These are phyloP conservation scores for Rhopalosiphum padi DNA, from an alignment of 1,140 invertebrate species.

Conservation along the genomic window DNA sequence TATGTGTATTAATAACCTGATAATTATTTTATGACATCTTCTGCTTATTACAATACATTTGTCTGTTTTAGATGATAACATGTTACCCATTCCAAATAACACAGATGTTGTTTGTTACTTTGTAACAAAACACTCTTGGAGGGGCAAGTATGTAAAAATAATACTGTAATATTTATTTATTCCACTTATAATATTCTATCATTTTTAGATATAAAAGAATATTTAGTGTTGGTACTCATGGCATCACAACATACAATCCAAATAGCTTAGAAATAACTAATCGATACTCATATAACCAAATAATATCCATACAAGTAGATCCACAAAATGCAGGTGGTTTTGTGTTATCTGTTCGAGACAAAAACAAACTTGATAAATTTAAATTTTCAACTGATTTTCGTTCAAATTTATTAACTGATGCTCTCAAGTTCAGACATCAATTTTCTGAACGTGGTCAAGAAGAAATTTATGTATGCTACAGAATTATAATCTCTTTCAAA, in stretches of 20 bases:
- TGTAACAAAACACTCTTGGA: constrained; percentile 96
- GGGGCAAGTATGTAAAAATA: constrained; percentile 81
- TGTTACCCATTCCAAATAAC: constrained; percentile 85
- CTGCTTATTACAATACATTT: constrained; percentile 39
- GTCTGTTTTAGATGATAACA: constrained; percentile 68
- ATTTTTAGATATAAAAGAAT: constrained; percentile 90
- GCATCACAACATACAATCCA: constrained; percentile 97
- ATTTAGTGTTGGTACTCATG: constrained; percentile 93
- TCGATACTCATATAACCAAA: constrained; percentile 87
- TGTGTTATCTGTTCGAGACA: constrained; percentile 76
- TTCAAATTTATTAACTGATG: constrained; percentile 89
- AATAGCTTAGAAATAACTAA: constrained; percentile 94
- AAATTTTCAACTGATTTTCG: constrained; percentile 97
- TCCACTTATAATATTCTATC: constrained; percentile 54
- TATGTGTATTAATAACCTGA: not conserved
- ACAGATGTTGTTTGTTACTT: constrained; percentile 91
- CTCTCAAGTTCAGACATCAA: constrained; percentile 79
- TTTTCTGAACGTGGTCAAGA: constrained; percentile 83
- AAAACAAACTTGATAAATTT: constrained; percentile 93
- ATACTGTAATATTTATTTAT: constrained; percentile 51
- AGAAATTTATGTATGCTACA: constrained; percentile 69
- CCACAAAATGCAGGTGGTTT: constrained; percentile 74
- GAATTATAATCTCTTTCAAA: not conserved
- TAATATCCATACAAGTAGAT: constrained; percentile 75
- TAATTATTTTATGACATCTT: constrained; percentile 13